Percentiles rank a stretch among this genome's conserved stretches.
phyloP scores from a whole-genome alignment of 1,140 invertebrate genomes.

The Idris sp. region DNA sequence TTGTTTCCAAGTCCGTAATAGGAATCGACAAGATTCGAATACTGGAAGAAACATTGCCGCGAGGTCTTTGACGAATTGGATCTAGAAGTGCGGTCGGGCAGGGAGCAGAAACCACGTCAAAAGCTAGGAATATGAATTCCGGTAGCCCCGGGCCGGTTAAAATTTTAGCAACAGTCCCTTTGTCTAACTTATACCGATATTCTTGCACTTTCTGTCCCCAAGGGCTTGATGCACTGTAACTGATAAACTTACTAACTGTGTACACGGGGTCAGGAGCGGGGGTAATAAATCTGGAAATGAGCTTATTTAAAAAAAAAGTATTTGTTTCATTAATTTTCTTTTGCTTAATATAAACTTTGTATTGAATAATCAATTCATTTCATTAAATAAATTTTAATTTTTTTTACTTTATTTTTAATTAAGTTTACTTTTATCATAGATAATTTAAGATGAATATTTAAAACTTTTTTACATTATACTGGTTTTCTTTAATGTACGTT shows the following conservation, averaged over 20 bases:
- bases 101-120: conserved; percentile 61
- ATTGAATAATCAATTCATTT: no score
- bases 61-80: conserved; percentile 33
- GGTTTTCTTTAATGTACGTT: no score
- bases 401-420: no score
- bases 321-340: no score
- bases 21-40: conserved; percentile 42
- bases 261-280: no score
- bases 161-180: conserved; percentile 61
- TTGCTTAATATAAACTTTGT: no score
- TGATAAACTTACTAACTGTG: conserved; percentile 39
- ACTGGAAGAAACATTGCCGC: conserved; percentile 51
- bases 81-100: conserved; percentile 30
- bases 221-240: conserved; percentile 39
- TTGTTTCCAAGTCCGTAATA: conserved; percentile 32
- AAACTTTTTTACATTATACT: no score
- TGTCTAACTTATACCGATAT: conserved; percentile 55
- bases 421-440: no score
- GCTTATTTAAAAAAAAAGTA: no score
- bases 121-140: conserved; percentile 64
- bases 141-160: conserved; percentile 52
- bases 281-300: no score
- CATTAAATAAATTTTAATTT: no score
- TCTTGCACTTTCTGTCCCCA: conserved; percentile 47
- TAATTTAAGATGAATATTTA: no score